Evolutionary conservation across 2,797 vertebrate species (phyloP), one percentile per base, ranked within the genome.

Genomic region (Crenichthys baileyi): DNA sequence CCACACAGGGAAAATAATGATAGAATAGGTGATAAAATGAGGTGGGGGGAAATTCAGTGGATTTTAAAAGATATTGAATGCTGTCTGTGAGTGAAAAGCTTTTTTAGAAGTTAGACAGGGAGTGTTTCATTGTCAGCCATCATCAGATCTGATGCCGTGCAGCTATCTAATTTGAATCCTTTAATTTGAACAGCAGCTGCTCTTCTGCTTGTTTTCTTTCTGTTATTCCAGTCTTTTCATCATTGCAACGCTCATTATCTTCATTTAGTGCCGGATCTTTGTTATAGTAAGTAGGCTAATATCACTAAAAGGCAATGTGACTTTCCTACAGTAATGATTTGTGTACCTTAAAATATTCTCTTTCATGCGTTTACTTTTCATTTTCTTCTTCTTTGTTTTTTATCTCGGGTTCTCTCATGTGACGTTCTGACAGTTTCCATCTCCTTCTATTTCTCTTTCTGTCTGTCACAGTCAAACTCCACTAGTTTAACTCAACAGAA

Each of bases 121-220:
- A 77, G 72, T 79, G 74, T 89, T 90, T 88, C 26, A 80, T 78
- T 76, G 76, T 76, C 53, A 58, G 73, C 80, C 79, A 83, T 83
- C 85, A 82, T 81, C 76, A 76, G 73, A 85, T 84, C 77, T 87
- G 85, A 90, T 79, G 81, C 82, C 65, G 72, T 67, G 77, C 16
- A 81, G 67, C 88, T 85, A 83, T 91, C 93, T 88, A 31, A 80
- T 82, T 89, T 90, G 87, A 89, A 92, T 91, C 86, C 83, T 91
- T 85, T 90, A 90, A 94, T 93, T 87, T 90, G 84, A 90, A 89
- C 87, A 87, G 81, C 87, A 88, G 90, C 85, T 92, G 84, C 70
- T 92, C 75, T 75, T 61, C 73, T 67, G 76, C 76, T 82, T 88
- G 68, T 83, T 87, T 81, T 78, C 83, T 78, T 89, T 89, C 84